phyloP scores from a whole-genome alignment of 2,113 vertebrate species.

The Eclectus roratus region DNA sequence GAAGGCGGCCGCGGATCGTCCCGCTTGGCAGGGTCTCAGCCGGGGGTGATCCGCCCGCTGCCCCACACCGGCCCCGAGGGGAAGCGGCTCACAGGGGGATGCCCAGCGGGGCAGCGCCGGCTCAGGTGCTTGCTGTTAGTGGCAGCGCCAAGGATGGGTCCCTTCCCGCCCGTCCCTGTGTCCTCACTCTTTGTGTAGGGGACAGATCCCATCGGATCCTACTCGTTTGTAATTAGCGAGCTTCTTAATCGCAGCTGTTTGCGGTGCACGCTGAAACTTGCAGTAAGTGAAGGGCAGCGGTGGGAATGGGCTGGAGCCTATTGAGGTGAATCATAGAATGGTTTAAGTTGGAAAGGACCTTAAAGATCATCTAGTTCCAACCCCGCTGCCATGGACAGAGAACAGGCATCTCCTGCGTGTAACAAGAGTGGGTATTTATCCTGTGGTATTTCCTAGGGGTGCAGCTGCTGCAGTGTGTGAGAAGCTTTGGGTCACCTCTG shows the following conservation, averaged over 20 bases:
- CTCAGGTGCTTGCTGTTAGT: fast-evolving
- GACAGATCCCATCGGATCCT: too few species aligned
- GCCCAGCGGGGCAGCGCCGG: neutral
- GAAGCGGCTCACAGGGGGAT: neutral
- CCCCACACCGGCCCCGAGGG: neutral
- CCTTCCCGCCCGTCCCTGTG: neutral
- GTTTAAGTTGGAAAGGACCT: neutral
- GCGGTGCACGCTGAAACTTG: neutral
- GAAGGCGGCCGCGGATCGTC: neutral
- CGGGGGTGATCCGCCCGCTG: too few species aligned
- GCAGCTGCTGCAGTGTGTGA: neutral
- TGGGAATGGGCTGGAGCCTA: neutral
- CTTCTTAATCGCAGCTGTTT: neutral
- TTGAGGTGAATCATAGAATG: fast-evolving
- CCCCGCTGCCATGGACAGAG: neutral
- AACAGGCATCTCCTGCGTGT: neutral
- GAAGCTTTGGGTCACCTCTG: neutral
- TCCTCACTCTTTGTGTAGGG: neutral
- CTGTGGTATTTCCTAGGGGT: too few species aligned
- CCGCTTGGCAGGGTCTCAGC: neutral
- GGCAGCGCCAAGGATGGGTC: neutral
- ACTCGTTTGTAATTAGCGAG: fast-evolving
- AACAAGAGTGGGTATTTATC: neutral
- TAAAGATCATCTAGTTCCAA: neutral
- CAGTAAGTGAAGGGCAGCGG: neutral